Evolutionary conservation across 1,140 invertebrate genomes (phyloP), one percentile per base, ranked within the genome.

Genomic region (Cryptotermes secundus): DNA sequence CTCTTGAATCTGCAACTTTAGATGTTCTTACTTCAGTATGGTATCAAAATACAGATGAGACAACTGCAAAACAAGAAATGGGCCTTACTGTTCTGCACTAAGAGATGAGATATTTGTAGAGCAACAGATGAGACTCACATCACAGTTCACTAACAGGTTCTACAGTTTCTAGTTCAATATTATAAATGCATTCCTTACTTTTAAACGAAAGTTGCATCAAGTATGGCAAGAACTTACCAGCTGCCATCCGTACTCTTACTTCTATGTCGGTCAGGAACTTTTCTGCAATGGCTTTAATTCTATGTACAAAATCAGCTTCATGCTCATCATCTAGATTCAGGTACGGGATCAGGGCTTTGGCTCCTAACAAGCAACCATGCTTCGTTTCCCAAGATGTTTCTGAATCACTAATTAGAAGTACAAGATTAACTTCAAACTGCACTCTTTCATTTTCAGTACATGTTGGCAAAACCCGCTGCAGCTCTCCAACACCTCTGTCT

Each of bases 201-300:
- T n/a, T n/a, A n/a, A 19, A 49, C 3, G 45, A 19, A 49, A 49
- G 19, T 42, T 49, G 16, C 14, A 49, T 3, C 14, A 19, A 49
- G 19, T 3, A 14, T 49, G 16, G 53, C 49, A 49, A 80, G 84
- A 19, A 86, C 84, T 87, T 84, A 90, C 90, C 90, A 86, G 90
- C 90, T 65, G 89, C 89, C 81, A 90, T 86, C 86, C 91, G 86
- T 45, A 92, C 89, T 87, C 91, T 86, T 45, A 89, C 90, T 88
- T 91, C 90, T 31, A 86, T 83, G 86, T 92, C 89, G 26, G 89
- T 89, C 45, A 92, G 86, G 14, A 89, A 86, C 49, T 87, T 86
- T 72, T 90, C 81, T 22, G 88, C 86, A 80, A 88, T 84, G 42
- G 87, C 84, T 84, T 87, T 87, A 9, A 90, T 85, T 34, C 85